These are phyloP conservation scores for Balearica regulorum DNA, from an alignment of 2,797 vertebrate genomes.

Conservation along the genomic window DNA sequence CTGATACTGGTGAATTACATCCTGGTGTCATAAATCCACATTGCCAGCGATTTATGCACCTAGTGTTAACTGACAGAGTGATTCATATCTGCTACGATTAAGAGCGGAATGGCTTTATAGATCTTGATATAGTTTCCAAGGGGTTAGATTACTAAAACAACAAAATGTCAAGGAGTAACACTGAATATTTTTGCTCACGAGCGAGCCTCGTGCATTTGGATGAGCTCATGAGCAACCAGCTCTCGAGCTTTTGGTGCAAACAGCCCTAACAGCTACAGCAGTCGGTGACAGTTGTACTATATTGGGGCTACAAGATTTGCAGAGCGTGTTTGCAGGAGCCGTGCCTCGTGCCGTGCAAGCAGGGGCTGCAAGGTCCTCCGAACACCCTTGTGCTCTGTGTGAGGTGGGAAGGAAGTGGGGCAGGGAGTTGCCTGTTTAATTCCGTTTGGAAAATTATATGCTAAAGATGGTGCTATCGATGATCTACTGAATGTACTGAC, in stretches of 20 bases:
- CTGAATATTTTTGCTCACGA: constrained; percentile 26
- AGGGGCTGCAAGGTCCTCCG: neutral
- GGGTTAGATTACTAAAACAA: constrained; percentile 56
- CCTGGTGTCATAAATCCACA: constrained; percentile 52
- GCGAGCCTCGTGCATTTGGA: neutral
- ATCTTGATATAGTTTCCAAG: constrained; percentile 45
- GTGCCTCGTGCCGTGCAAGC: neutral
- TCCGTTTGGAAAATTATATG: constrained; percentile 24
- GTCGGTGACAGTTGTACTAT: neutral
- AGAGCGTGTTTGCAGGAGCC: neutral
- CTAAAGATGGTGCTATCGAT: constrained; percentile 50
- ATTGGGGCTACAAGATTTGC: neutral
- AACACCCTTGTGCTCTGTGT: neutral
- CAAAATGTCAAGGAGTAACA: constrained; percentile 38
- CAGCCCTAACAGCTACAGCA: neutral
- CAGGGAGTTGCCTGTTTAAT: constrained; percentile 21
- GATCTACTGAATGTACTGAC: constrained; percentile 51
- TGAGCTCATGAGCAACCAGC: neutral
- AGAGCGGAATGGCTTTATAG: constrained; percentile 61
- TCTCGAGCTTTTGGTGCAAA: neutral
- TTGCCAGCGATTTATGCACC: constrained; percentile 54
- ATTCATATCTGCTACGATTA: constrained; percentile 66
- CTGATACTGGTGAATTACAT: constrained; percentile 50
- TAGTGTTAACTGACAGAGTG: constrained; percentile 55
- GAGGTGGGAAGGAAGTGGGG: neutral